A percentile compares a stretch with the other conserved stretches of the same genome.
Evolutionary conservation across 1,140 invertebrate species (phyloP).

Genomic region (Diploscapter pachys): DNA sequence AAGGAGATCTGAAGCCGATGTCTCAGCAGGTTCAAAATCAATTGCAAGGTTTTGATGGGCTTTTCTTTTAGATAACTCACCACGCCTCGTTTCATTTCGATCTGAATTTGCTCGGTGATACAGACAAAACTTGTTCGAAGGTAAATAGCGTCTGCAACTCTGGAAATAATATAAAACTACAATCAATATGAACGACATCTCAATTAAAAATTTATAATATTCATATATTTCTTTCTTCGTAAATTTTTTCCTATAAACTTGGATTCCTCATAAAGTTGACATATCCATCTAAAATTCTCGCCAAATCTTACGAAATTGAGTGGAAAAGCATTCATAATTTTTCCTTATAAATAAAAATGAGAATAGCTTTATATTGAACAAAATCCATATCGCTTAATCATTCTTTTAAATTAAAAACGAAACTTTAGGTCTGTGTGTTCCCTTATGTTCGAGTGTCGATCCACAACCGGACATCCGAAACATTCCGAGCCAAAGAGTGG

Average conservation of each 20-base stretch:
- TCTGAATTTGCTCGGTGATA: conserved; percentile 11
- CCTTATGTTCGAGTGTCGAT: conserved; percentile 23
- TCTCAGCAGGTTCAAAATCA: conserved; percentile 22
- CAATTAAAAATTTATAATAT: too few species aligned
- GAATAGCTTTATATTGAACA: conserved; percentile 8
- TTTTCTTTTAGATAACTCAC: conserved; percentile 21
- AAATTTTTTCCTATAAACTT: too few species aligned
- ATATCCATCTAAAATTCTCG: too few species aligned
- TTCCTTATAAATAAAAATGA: conserved; percentile 9
- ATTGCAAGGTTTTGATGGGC: neutral
- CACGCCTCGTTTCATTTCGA: conserved; percentile 34
- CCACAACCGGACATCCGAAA: conserved; percentile 20
- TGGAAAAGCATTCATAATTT: neutral
- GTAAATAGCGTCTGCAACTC: neutral
- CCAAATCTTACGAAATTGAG: too few species aligned
- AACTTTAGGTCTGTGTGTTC: conserved; percentile 13
- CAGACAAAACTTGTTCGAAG: conserved; percentile 15
- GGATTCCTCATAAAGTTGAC: too few species aligned
- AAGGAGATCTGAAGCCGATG: conserved; percentile 24
- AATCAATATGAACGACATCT: too few species aligned
- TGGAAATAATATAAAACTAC: too few species aligned
- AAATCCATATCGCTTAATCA: neutral
- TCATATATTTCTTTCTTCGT: too few species aligned
- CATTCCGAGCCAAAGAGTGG: conserved; percentile 33
- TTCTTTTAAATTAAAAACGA: conserved; percentile 1